Evolutionary conservation across 2,888 invertebrate genomes (phyloP).

Genomic region (Oligia fasciuncula): DNA sequence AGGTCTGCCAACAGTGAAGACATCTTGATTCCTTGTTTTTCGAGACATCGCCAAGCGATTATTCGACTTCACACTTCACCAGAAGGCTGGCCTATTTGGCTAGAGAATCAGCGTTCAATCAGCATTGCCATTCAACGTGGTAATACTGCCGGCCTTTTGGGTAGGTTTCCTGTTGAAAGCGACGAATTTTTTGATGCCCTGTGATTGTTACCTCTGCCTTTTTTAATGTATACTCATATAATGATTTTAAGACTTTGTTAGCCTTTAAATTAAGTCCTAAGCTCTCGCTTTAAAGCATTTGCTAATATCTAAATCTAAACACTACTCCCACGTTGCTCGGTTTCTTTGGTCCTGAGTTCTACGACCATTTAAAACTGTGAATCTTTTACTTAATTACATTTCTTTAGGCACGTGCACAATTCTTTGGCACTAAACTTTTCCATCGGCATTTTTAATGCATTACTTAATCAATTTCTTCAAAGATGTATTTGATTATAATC

Average conservation of each 20-base stretch:
- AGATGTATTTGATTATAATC: neutral
- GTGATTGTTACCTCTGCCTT: neutral
- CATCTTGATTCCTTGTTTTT: neutral
- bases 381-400: constrained; percentile 43
- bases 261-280: neutral
- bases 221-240: neutral
- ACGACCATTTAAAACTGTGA: constrained; percentile 31
- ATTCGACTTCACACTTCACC: neutral
- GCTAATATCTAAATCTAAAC: constrained; percentile 27
- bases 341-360: constrained; percentile 24
- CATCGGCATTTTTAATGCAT: constrained; percentile 5
- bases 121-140: neutral
- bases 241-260: neutral
- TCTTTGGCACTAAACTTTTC: constrained; percentile 7
- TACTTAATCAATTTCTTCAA: neutral
- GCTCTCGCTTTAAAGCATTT: neutral
- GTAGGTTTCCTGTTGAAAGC: neutral
- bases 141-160: neutral
- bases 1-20: neutral
- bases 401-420: constrained; percentile 32
- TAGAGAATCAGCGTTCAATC: neutral
- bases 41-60: neutral
- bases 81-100: neutral
- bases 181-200: neutral
- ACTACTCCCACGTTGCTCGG: constrained; percentile 31